Conservation (phyloP, 1,140 invertebrate genomes). For the Aleiodes sp. region DNA sequence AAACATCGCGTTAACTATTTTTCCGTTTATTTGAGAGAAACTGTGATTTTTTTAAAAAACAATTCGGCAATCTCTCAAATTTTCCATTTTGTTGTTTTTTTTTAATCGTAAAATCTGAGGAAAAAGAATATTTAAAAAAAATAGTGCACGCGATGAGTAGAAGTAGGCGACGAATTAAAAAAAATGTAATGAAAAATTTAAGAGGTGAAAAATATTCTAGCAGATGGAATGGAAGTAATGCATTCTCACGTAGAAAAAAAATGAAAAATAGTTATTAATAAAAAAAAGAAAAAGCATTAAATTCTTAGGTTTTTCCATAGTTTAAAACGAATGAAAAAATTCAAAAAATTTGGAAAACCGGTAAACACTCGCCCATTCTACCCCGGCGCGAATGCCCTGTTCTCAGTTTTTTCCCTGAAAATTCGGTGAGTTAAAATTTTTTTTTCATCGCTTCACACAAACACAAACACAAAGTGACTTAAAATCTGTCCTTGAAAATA, state of each 20-base stretch:
- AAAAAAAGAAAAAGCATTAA: conserved; percentile 56
- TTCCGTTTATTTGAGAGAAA: no score
- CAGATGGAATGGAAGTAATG: conserved; percentile 27
- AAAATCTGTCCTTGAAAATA: conserved; percentile 40
- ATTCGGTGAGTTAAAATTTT: conserved; percentile 20
- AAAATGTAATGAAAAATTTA: conserved; percentile 40
- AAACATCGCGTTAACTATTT: no score
- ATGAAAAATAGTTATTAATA: conserved; percentile 37
- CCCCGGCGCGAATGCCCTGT: conserved; percentile 57
- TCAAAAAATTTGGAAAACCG: neutral
- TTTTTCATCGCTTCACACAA: conserved; percentile 22
- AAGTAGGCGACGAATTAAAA: conserved; percentile 28
- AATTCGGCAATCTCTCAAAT: no score
- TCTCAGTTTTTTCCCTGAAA: conserved; percentile 41
- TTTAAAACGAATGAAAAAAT: conserved; percentile 46
- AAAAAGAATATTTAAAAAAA: conserved; percentile 25
- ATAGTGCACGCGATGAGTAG: conserved; percentile 30
- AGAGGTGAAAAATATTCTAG: conserved; percentile 29
- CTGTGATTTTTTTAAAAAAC: no score
- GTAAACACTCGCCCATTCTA: neutral
- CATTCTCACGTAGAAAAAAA: conserved; percentile 58
- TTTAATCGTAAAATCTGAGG: no score
- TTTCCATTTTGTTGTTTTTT: no score
- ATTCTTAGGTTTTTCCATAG: conserved; percentile 62
- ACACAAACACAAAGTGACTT: conserved; percentile 43